Evolutionary conservation across 1,140 invertebrate species (phyloP), one percentile per base, ranked within the genome.

Genomic region (Theocolax elegans): DNA sequence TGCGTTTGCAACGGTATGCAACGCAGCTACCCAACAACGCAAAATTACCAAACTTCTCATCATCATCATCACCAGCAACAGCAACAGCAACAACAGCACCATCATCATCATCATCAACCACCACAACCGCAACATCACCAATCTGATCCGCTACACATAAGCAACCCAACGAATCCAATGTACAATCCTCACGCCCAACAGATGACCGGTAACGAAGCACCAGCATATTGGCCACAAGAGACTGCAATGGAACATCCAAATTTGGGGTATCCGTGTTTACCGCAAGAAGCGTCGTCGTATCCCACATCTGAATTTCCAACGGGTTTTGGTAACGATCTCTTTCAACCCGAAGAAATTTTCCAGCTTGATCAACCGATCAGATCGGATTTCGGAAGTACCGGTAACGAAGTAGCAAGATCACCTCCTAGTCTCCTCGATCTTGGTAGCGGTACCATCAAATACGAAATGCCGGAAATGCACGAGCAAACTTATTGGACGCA

Each of bases 341-440:
- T 93, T 76, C 91, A 92, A 74, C 91, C 91, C 0, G 91, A 93
- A 77, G 91, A 93, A 80, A 92, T 93, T 53, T 93, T 93, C 77
- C 91, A 93, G 78, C 77, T 93, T 40, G 91, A 92, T 70, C 91
- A 92, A 77, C 91, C 91, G 0, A 85, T 92, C n/a, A 85, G 90
- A 72, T 83, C 89, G 0, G 90, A 92, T 67, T 91, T 89, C 63
- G 63, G 79, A 0, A 38, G 75, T 1, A 81, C 80, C 51, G 81
- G 85, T 4, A 88, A 88, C 0, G 88, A 88, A 0, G 74, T 88
- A 6, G 87, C 88, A 31, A 76, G 87, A 40, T 92, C 91, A 0
- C 91, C 91, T 0, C 88, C 91, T 0, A 92, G 91, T 0, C 85
- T 94, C 17, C 86, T 92, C 0, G 92, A 93, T 72, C 83, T 93